phyloP scores from a whole-genome alignment of 2,797 vertebrate genomes.

The Liparis tanakae region DNA sequence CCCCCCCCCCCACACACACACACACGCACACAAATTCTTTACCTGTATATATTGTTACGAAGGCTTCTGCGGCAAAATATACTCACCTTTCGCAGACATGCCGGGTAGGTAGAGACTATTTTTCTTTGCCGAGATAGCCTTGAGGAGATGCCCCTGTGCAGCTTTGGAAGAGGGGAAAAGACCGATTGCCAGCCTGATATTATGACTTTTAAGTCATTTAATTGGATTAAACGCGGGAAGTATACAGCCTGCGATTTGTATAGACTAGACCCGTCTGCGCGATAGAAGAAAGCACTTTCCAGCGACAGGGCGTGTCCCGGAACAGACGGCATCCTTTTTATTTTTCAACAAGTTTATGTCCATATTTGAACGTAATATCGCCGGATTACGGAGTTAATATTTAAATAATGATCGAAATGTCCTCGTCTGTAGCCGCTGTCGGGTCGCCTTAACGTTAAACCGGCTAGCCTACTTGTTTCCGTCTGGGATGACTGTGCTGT shows the following conservation, averaged over 20 bases:
- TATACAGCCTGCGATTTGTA: slow-evolving; percentile 39
- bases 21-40: no score
- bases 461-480: slow-evolving; percentile 30
- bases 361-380: slow-evolving; percentile 41
- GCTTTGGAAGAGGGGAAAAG: slow-evolving; percentile 1
- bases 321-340: slow-evolving; percentile 77
- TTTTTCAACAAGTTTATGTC: slow-evolving; percentile 67
- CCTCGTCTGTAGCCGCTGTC: slow-evolving; percentile 18
- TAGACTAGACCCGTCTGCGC: slow-evolving; percentile 49
- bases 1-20: no score
- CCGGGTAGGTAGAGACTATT: slow-evolving; percentile 77
- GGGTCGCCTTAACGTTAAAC: slow-evolving; percentile 15
- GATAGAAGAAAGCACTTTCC: slow-evolving; percentile 67
- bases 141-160: slow-evolving; percentile 48
- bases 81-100: slow-evolving; percentile 84
- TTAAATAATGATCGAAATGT: slow-evolving; percentile 10
- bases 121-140: slow-evolving; percentile 49
- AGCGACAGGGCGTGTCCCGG: slow-evolving; percentile 81
- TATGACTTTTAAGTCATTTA: slow-evolving; percentile 41
- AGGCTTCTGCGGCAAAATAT: slow-evolving; percentile 75
- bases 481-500: slow-evolving; percentile 58
- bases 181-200: slow-evolving; percentile 28
- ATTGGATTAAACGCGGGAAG: slow-evolving; percentile 36
- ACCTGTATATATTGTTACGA: slow-evolving; percentile 53
- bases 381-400: slow-evolving; percentile 3